These are phyloP conservation scores for Acestrorhynchus altus DNA, from an alignment of 2,797 vertebrate genomes.

Conservation along the genomic window DNA sequence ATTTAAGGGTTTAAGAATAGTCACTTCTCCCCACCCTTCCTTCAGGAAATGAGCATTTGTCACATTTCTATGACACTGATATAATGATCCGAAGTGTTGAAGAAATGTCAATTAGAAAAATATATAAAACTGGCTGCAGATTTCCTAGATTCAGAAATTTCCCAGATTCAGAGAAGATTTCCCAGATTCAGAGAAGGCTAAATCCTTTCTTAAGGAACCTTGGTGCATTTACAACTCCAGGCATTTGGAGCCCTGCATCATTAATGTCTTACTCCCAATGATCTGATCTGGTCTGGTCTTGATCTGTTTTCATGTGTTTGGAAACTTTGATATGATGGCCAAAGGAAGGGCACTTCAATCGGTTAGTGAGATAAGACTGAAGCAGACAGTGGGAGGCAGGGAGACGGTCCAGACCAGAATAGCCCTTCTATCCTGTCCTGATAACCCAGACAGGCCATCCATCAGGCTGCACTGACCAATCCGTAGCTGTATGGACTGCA, in stretches of 20 bases:
- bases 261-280: not conserved
- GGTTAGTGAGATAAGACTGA: conserved; percentile 71
- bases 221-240: not conserved
- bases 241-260: not conserved
- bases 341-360: conserved; percentile 75
- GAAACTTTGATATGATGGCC: conserved; percentile 65
- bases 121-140: not conserved
- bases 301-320: conserved; percentile 31
- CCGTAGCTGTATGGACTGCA: conserved; percentile 60
- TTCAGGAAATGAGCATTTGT: no score
- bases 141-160: no score
- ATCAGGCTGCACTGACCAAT: conserved; percentile 71
- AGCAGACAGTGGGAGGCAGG: conserved; percentile 71
- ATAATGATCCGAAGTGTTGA: not conserved
- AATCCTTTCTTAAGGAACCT: not conserved
- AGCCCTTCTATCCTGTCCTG: conserved; percentile 74
- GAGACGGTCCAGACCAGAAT: conserved; percentile 69
- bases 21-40: no score
- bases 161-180: not conserved
- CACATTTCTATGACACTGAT: no score
- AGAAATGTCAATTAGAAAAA: not conserved
- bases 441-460: conserved; percentile 77
- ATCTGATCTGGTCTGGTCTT: conserved; percentile 19
- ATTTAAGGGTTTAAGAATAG: no score
- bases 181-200: not conserved